phyloP scores from a whole-genome alignment of 2,113 vertebrate genomes.

The Aviceda subcristata region DNA sequence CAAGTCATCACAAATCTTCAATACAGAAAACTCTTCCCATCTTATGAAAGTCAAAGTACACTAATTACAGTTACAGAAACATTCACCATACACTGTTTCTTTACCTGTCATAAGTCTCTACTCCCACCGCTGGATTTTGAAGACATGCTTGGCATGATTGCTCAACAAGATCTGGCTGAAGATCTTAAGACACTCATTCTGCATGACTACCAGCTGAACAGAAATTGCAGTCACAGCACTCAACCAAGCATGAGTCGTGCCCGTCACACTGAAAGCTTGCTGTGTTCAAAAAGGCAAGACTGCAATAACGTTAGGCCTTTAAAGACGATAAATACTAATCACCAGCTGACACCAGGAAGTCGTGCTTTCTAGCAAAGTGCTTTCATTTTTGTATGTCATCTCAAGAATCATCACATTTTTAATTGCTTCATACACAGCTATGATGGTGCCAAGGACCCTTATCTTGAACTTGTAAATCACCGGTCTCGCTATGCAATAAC shows the following conservation, averaged over 20 bases:
- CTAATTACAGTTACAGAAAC: neutral
- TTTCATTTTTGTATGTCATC: neutral
- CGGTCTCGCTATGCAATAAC: neutral
- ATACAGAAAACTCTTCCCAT: neutral
- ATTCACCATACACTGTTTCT: neutral
- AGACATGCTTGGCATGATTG: neutral
- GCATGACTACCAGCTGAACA: neutral
- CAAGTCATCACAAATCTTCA: neutral
- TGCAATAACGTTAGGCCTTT: neutral
- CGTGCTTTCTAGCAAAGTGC: neutral
- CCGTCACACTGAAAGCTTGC: neutral
- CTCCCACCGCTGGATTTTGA: neutral
- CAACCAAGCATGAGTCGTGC: neutral
- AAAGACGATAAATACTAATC: conserved; percentile 1
- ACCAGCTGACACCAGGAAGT: neutral
- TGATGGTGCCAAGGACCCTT: neutral
- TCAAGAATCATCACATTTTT: neutral
- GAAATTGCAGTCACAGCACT: neutral
- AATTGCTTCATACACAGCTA: neutral
- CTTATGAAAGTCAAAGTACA: neutral
- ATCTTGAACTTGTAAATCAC: neutral
- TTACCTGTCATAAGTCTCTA: neutral
- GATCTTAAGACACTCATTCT: neutral
- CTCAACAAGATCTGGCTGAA: conserved; percentile 5
- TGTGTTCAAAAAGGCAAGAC: neutral